phyloP scores from a whole-genome alignment of 2,797 vertebrate genomes.

The Spatula clypeata region DNA sequence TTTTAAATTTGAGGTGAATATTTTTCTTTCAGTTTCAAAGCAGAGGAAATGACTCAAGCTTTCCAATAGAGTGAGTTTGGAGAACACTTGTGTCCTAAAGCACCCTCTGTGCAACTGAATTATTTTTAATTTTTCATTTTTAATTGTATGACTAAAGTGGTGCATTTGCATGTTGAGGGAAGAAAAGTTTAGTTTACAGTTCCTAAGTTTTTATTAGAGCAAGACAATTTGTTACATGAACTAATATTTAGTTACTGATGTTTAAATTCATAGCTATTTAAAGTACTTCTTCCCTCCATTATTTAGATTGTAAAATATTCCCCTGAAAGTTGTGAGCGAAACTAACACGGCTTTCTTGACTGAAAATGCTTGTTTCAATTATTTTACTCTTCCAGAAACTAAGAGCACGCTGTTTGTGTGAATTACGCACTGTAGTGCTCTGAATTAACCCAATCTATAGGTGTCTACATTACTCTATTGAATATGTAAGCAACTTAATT shows the following conservation, averaged over 20 bases:
- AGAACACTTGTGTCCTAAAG: neutral
- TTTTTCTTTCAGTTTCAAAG: neutral
- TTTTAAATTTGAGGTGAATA: neutral
- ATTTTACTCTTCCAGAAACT: neutral
- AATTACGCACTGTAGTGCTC: neutral
- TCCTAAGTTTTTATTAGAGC: neutral
- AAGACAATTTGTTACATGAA: neutral
- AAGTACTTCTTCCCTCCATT: neutral
- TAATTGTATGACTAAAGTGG: neutral
- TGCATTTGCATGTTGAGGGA: neutral
- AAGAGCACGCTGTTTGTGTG: neutral
- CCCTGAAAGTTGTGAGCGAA: neutral
- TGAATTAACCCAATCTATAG: neutral
- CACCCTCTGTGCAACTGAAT: neutral
- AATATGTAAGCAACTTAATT: neutral
- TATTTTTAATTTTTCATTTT: neutral
- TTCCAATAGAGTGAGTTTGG: neutral
- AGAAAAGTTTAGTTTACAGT: neutral
- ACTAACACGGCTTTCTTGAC: neutral
- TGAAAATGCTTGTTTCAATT: neutral
- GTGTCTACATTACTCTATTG: neutral
- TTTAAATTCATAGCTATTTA: neutral
- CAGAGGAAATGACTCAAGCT: neutral
- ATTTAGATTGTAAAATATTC: neutral
- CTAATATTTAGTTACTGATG: neutral